phyloP scores from a whole-genome alignment of 2,888 invertebrate genomes.

The Sipha maydis region DNA sequence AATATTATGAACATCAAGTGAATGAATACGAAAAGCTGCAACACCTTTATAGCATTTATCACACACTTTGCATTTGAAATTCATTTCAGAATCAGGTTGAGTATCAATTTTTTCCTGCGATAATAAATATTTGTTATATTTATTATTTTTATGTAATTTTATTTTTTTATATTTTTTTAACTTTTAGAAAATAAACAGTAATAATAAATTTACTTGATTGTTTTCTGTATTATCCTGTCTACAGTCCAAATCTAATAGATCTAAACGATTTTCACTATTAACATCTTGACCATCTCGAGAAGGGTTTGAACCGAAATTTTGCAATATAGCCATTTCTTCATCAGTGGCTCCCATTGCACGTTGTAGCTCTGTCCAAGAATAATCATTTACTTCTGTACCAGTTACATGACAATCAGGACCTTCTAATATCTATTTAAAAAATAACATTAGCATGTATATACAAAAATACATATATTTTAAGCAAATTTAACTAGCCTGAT shows the following conservation, averaged over 20 bases:
- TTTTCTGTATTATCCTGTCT: not conserved
- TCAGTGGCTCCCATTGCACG: constrained; percentile 67
- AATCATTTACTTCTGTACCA: constrained; percentile 55
- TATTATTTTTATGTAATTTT: not conserved
- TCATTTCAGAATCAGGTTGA: constrained; percentile 35
- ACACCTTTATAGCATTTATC: constrained; percentile 53
- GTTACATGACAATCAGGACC: constrained; percentile 43
- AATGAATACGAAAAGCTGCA: constrained; percentile 60
- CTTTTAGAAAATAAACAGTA: not conserved
- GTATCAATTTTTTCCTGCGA: constrained; percentile 38
- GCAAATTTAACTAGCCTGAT: constrained; percentile 64
- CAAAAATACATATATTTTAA: constrained; percentile 12
- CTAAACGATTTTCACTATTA: constrained; percentile 28
- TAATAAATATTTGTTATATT: constrained; percentile 27
- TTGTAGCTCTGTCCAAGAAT: constrained; percentile 65
- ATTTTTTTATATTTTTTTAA: no score
- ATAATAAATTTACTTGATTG: constrained; percentile 50
- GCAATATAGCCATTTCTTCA: constrained; percentile 66
- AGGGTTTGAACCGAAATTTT: constrained; percentile 65
- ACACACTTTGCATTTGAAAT: constrained; percentile 54
- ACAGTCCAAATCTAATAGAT: constrained; percentile 45
- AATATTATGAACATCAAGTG: constrained; percentile 56
- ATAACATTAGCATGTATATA: constrained; percentile 34
- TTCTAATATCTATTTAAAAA: constrained; percentile 57
- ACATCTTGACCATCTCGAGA: constrained; percentile 22